Conservation (phyloP, 1,140 invertebrate genomes). For the Drosophila erecta region DNA sequence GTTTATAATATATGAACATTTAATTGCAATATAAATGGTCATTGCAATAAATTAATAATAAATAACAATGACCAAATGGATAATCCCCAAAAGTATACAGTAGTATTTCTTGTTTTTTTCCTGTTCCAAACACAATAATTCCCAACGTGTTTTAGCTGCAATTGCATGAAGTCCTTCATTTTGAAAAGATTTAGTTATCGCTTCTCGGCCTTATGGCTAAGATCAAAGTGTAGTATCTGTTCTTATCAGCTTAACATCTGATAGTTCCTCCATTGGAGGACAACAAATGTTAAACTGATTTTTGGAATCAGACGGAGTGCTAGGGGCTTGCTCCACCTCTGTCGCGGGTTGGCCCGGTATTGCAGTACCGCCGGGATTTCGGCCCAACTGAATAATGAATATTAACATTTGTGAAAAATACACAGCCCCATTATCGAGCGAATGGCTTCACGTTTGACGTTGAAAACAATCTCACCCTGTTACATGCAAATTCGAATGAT, state of each 20-base stretch:
- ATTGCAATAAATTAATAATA: too few species aligned
- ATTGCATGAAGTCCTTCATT: too few species aligned
- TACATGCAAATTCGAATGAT: conserved; percentile 23
- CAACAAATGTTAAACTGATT: conserved; percentile 87
- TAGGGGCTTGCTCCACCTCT: conserved; percentile 65
- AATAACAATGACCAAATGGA: too few species aligned
- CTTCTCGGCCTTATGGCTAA: conserved; percentile 86
- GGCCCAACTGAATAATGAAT: conserved; percentile 48
- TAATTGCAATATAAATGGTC: too few species aligned
- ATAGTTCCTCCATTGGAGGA: conserved; percentile 86
- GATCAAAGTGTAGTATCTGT: conserved; percentile 87
- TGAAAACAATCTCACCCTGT: too few species aligned
- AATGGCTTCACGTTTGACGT: not conserved
- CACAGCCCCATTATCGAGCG: not conserved
- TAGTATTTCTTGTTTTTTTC: too few species aligned
- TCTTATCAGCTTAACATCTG: conserved; percentile 89
- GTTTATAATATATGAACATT: too few species aligned
- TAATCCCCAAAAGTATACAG: too few species aligned
- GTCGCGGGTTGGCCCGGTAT: conserved; percentile 75
- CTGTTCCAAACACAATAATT: too few species aligned
- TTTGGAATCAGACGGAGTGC: conserved; percentile 29
- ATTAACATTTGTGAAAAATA: not conserved
- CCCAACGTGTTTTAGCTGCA: too few species aligned
- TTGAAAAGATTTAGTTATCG: conserved; percentile 65
- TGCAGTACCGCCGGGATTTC: conserved; percentile 86